Conservation (phyloP, 2,113 vertebrate genomes). For the Podarcis cretensis region DNA sequence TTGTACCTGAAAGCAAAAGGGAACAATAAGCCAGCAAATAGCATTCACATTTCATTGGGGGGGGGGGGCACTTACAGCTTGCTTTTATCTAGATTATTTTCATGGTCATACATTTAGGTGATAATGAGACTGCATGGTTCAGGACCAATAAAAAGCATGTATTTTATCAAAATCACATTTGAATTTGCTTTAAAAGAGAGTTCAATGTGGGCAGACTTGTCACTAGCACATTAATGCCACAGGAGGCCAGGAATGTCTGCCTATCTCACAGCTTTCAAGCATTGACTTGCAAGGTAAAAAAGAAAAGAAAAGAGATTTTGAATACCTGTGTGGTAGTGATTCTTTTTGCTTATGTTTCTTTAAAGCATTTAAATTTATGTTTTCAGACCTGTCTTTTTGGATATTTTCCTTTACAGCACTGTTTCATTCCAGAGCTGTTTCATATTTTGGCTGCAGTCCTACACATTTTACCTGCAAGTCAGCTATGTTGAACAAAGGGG, state of each 20-base stretch:
- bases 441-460: neutral
- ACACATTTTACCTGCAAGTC: neutral
- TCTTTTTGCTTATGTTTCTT: conserved; percentile 32
- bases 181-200: conserved; percentile 21
- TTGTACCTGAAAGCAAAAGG: conserved; percentile 29
- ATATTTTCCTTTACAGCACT: conserved; percentile 15
- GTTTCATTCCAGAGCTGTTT: neutral
- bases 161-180: conserved; percentile 11
- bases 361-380: neutral
- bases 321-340: neutral
- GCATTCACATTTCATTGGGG: neutral
- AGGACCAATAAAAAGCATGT: conserved; percentile 19
- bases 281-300: conserved; percentile 1
- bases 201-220: conserved; percentile 13
- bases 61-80: neutral
- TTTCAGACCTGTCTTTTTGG: neutral
- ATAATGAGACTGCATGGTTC: conserved; percentile 13
- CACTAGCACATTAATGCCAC: neutral
- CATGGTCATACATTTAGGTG: neutral
- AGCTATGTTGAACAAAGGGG: neutral
- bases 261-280: neutral
- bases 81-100: neutral
- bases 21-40: neutral
- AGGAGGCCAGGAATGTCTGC: neutral
- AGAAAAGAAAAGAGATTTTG: neutral